A percentile compares a stretch with the other conserved stretches of the same genome.
These are phyloP conservation scores for Prinia subflava DNA, from an alignment of 2,113 vertebrate species.

Conservation along the genomic window DNA sequence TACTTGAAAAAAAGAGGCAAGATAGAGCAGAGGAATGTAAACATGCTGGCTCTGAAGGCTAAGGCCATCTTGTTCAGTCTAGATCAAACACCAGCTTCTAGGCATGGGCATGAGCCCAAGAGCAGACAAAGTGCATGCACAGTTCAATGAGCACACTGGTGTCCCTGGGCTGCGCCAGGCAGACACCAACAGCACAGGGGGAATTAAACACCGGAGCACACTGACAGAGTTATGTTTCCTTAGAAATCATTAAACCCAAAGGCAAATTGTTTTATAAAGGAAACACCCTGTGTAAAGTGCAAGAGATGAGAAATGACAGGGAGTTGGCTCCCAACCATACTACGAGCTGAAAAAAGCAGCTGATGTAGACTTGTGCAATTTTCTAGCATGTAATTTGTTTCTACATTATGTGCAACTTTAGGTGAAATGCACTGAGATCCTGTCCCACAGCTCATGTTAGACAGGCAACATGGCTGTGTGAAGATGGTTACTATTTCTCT, in stretches of 20 bases:
- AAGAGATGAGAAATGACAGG: constrained; percentile 49
- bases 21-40: constrained; percentile 1
- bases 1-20: background rate
- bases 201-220: constrained; percentile 1
- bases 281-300: constrained; percentile 41
- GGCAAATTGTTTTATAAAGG: constrained; percentile 57
- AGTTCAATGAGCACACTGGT: constrained; percentile 42
- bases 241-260: constrained; percentile 55
- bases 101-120: constrained; percentile 31
- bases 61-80: constrained; percentile 42
- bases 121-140: constrained; percentile 1
- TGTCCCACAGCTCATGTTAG: background rate
- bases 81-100: constrained; percentile 53
- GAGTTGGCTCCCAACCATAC: constrained; percentile 28
- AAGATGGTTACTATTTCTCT: background rate
- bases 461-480: background rate
- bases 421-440: background rate
- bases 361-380: constrained; percentile 15
- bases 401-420: background rate
- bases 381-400: constrained; percentile 28
- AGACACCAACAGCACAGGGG: constrained; percentile 2
- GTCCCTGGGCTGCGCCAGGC: constrained; percentile 22
- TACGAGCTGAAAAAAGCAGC: background rate
- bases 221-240: constrained; percentile 56
- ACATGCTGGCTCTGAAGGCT: constrained; percentile 17